Conservation (phyloP, 1,140 invertebrate genomes). For the Episyrphus balteatus region DNA sequence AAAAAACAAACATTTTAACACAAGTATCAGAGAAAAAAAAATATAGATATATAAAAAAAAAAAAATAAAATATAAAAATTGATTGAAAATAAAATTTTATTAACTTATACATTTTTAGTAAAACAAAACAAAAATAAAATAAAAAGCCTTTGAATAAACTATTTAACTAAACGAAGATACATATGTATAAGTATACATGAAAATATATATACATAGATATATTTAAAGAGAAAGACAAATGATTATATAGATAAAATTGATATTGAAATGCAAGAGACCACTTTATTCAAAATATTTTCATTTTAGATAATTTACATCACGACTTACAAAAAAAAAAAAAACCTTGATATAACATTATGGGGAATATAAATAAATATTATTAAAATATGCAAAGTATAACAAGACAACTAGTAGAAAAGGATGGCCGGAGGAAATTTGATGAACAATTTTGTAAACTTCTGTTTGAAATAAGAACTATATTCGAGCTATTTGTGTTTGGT, state of each 20-base stretch:
- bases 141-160: not conserved
- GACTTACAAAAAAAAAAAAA: no score
- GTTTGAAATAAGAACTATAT: no score
- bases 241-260: not conserved
- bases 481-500: no score
- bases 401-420: no score
- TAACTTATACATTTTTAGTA: not conserved
- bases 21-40: not conserved
- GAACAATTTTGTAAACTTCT: no score
- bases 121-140: not conserved
- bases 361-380: no score
- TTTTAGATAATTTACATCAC: no score
- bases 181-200: not conserved
- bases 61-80: constrained; percentile 25
- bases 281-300: not conserved
- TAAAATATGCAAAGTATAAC: no score
- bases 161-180: not conserved
- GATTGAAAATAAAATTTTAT: constrained; percentile 9
- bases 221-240: not conserved
- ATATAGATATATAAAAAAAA: constrained; percentile 11
- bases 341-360: no score
- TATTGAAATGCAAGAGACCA: not conserved
- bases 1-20: not conserved
- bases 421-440: no score
- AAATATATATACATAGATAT: not conserved